Evolutionary conservation across 1,140 invertebrate genomes (phyloP), one percentile per base, ranked within the genome.

Genomic region (Anastrepha obliqua): DNA sequence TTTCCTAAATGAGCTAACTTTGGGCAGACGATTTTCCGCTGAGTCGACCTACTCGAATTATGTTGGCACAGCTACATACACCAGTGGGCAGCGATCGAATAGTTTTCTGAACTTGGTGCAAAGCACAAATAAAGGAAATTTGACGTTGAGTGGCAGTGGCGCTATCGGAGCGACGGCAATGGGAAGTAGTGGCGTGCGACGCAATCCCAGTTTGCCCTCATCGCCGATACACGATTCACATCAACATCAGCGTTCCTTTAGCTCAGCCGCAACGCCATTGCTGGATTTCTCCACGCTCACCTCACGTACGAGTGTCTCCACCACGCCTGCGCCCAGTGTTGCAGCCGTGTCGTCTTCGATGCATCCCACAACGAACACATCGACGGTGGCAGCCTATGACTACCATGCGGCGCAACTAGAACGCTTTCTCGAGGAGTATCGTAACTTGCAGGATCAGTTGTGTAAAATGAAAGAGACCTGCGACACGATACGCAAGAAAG

Each of bases 401-500:
- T 97, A 96, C 91, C 95, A 96, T 91, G 95, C 96, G 0, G 96
- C 96, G 4, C 96, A 97, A 90, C 92, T 97, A 67, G 96, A 97
- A 90, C 95, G 95, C 58, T 97, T 97, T 91, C 94, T 97, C 51
- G 96, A 97, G 90, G 96, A 97, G 90, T 97, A 97, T 90, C 94
- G 96, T 89, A 95, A 94, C 89, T 94, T 97, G 67, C 96, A 96
- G 91, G 95, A 96, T 91, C 96, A 97, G 91, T 91, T 97, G 87
- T 96, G 95, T 86, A 95, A 95, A 91, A 97, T 97, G 96, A 97
- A 96, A 90, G 95, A 96, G 90, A 96, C 96, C 47, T 96, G 96
- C 90, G 96, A 96, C 89, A 95, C 94, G 88, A 94, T 96, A 87
- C 93, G 93, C 60, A 94, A 94, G 60, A 95, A 95, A 90, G 94